Evolutionary conservation across 2,888 invertebrate genomes (phyloP).

Genomic region (Synanthedon andrenaeformis): DNA sequence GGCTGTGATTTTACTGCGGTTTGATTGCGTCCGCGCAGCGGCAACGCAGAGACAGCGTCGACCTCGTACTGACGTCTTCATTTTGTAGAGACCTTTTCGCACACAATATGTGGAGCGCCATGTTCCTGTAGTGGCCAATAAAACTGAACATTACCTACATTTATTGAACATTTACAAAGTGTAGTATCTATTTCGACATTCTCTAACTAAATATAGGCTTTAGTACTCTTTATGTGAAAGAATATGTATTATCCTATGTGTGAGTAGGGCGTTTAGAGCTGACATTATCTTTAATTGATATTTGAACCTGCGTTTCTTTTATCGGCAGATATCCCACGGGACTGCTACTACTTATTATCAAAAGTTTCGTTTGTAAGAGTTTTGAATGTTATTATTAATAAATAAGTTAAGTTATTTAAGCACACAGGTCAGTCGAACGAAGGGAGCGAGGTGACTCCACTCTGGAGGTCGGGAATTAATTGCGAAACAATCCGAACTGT

Average conservation of each 20-base stretch:
- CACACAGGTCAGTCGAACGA: not conserved
- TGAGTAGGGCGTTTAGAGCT: too few relatives aligned
- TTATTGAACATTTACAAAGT: too few relatives aligned
- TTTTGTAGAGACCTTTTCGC: constrained; percentile 23
- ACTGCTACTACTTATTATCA: too few relatives aligned
- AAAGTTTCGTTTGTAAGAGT: too few relatives aligned
- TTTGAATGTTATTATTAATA: too few relatives aligned
- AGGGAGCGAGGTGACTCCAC: not conserved
- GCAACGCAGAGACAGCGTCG: constrained; percentile 5
- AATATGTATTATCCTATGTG: too few relatives aligned
- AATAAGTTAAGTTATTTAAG: not conserved
- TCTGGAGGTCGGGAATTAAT: not conserved
- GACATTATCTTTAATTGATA: too few relatives aligned
- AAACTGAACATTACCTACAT: not conserved
- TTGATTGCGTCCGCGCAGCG: constrained; percentile 40
- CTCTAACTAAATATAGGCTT: too few relatives aligned
- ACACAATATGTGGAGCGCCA: not conserved
- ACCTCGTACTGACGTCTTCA: constrained; percentile 36
- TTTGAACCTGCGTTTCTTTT: too few relatives aligned
- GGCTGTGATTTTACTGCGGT: constrained; percentile 43
- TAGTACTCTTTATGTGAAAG: too few relatives aligned
- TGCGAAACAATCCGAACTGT: not conserved
- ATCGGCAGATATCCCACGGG: too few relatives aligned
- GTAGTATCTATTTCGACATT: too few relatives aligned
- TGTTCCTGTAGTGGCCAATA: not conserved